A percentile compares a stretch with the other conserved stretches of the same genome.
phyloP scores from a whole-genome alignment of 2,113 vertebrate genomes.

The Microcebus lehilahytsara region DNA sequence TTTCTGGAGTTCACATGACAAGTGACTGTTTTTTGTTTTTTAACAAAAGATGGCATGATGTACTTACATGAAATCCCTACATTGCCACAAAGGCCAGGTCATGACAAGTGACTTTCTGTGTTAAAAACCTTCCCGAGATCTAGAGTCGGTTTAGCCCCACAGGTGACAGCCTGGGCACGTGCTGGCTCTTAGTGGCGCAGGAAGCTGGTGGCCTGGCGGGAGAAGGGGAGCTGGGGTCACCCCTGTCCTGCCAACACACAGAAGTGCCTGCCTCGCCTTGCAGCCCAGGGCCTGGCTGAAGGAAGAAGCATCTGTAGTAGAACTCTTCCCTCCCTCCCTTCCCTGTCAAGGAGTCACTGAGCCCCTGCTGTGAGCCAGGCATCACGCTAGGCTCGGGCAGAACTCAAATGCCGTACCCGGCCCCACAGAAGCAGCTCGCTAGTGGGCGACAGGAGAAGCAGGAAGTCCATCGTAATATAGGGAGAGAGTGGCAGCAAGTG shows the following conservation, averaged over 20 bases:
- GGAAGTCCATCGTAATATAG: not conserved
- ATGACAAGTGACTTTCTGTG: not conserved
- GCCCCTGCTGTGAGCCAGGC: not conserved
- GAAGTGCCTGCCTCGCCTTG: not conserved
- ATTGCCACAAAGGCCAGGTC: too few relatives aligned
- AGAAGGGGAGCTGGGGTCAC: not conserved
- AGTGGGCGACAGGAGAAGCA: not conserved
- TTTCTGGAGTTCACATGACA: not conserved
- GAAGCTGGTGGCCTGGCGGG: not conserved
- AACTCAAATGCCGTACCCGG: not conserved
- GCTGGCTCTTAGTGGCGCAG: not conserved
- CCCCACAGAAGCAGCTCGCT: not conserved
- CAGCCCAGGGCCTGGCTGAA: not conserved
- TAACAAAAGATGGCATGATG: too few relatives aligned
- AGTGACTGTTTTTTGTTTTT: not conserved
- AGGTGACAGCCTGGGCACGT: not conserved
- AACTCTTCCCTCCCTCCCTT: not conserved
- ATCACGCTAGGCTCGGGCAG: not conserved
- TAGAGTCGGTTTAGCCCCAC: not conserved
- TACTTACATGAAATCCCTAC: too few relatives aligned
- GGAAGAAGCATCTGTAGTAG: not conserved
- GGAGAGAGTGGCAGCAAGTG: not conserved
- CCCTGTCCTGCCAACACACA: not conserved
- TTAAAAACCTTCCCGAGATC: not conserved
- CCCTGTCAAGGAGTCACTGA: not conserved